These are phyloP conservation scores for Bambusicola thoracicus DNA, from an alignment of 2,113 vertebrate species.

Conservation along the genomic window DNA sequence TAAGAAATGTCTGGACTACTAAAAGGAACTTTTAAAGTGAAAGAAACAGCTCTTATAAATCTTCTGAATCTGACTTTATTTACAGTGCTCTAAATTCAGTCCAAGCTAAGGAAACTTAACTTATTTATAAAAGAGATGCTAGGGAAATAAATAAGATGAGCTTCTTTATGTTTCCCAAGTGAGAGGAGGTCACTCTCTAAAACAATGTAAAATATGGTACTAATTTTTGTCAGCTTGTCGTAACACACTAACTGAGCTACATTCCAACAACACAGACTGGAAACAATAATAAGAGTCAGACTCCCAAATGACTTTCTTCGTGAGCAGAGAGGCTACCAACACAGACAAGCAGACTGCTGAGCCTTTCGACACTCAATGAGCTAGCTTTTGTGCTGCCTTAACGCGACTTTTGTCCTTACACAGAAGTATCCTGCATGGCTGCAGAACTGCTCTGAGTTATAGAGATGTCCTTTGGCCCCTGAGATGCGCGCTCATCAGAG, in stretches of 20 bases:
- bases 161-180: conserved; percentile 9
- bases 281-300: neutral
- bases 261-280: conserved; percentile 8
- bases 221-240: conserved; percentile 13
- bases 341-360: neutral
- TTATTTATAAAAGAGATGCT: neutral
- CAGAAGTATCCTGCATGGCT: accelerated
- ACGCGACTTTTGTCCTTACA: accelerated
- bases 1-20: neutral
- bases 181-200: conserved; percentile 40
- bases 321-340: neutral
- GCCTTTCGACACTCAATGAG: neutral
- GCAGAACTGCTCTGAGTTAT: neutral
- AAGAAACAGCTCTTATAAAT: conserved; percentile 7
- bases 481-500: neutral
- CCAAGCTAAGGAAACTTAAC: conserved; percentile 8
- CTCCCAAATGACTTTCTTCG: neutral
- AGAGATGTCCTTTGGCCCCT: neutral
- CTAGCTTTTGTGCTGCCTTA: neutral
- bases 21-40: conserved; percentile 21
- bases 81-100: conserved; percentile 1
- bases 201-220: conserved; percentile 51
- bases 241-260: conserved; percentile 41
- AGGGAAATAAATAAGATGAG: conserved; percentile 28
- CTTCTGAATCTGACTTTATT: conserved; percentile 14